Percentiles rank a stretch among this genome's conserved stretches.
These are phyloP conservation scores for Microctenopoma steveboyesi DNA, from an alignment of 2,797 vertebrate genomes.

Conservation along the genomic window DNA sequence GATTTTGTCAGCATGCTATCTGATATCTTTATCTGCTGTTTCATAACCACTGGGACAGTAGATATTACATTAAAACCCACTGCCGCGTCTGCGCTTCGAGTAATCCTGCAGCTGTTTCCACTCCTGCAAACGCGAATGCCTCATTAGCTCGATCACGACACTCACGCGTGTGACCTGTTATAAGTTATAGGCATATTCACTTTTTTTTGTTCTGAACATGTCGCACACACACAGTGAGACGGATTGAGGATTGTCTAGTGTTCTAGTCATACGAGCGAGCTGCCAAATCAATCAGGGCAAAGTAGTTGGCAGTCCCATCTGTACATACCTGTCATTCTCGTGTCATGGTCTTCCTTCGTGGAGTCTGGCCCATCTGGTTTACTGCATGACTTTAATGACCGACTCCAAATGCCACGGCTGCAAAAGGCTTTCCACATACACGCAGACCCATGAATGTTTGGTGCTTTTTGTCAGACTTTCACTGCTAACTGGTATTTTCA, in stretches of 20 bases:
- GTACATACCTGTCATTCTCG: slow-evolving; percentile 16
- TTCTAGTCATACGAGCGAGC: background rate
- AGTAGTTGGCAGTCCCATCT: background rate
- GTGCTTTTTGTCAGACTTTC: too few relatives aligned
- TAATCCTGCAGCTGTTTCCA: background rate
- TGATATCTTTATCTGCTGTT: background rate
- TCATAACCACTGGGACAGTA: too few relatives aligned
- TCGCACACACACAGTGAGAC: too few relatives aligned
- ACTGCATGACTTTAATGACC: background rate
- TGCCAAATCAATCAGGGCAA: background rate
- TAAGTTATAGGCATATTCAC: too few relatives aligned
- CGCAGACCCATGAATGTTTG: too few relatives aligned
- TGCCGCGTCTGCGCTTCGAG: too few relatives aligned
- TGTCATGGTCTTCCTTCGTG: background rate
- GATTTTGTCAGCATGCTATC: background rate
- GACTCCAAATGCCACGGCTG: background rate
- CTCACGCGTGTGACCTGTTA: background rate
- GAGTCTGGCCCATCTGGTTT: background rate
- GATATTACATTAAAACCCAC: too few relatives aligned
- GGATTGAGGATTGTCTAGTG: background rate
- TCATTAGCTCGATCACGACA: background rate
- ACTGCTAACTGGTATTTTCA: background rate
- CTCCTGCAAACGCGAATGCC: background rate
- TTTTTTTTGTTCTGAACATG: background rate
- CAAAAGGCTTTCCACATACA: background rate